Evolutionary conservation across 2,888 invertebrate genomes (phyloP).

Genomic region (Macrophya annulata): DNA sequence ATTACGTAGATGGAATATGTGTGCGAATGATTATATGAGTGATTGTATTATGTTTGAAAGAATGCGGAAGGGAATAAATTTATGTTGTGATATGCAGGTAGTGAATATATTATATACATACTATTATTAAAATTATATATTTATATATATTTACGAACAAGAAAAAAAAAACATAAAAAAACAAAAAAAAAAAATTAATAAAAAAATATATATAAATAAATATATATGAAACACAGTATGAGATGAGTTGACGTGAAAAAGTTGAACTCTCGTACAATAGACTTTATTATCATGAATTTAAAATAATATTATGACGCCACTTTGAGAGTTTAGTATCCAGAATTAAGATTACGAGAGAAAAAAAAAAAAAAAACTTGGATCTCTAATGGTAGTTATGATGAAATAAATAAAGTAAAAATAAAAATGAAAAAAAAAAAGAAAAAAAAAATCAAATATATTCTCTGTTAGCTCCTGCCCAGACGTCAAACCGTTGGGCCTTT

Average conservation of each 20-base stretch:
- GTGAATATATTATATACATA: conserved; percentile 73
- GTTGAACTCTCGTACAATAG: conserved; percentile 75
- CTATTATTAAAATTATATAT: conserved; percentile 65
- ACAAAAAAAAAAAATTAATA: conserved; percentile 57
- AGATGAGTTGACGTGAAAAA: conserved; percentile 69
- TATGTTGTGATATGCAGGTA: conserved; percentile 79
- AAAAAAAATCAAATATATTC: conserved; percentile 74
- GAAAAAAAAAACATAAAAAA: conserved; percentile 63
- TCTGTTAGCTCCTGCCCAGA: conserved; percentile 71
- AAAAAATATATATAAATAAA: conserved; percentile 59
- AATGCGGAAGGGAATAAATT: conserved; percentile 69
- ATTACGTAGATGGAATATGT: conserved; percentile 74
- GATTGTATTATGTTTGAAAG: conserved; percentile 62
- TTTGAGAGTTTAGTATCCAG: conserved; percentile 75
- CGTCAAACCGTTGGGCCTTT: conserved; percentile 50
- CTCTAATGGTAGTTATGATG: conserved; percentile 74
- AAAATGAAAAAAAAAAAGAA: conserved; percentile 25
- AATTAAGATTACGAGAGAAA: conserved; percentile 66
- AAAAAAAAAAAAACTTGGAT: conserved; percentile 68
- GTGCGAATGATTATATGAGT: conserved; percentile 60
- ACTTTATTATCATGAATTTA: conserved; percentile 77
- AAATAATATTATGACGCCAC: conserved; percentile 69
- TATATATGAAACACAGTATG: conserved; percentile 68
- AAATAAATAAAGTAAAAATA: conserved; percentile 63
- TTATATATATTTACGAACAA: conserved; percentile 57